These are phyloP conservation scores for Falco columbarius DNA, from an alignment of 2,797 vertebrate species.

Conservation along the genomic window DNA sequence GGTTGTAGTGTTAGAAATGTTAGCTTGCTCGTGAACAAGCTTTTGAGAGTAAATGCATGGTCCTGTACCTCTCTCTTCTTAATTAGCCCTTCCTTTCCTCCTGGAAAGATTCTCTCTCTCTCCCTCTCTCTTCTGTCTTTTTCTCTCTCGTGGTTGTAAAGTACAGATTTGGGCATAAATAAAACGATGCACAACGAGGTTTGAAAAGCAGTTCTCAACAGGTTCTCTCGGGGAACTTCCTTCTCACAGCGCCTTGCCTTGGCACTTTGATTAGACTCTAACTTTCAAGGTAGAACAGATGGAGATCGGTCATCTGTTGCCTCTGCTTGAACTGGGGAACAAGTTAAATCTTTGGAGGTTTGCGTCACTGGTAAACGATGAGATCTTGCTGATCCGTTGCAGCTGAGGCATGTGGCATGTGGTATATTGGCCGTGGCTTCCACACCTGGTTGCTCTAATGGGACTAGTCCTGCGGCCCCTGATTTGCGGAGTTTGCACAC, in stretches of 20 bases:
- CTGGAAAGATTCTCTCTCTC: conserved; percentile 73
- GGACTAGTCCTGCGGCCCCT: background rate
- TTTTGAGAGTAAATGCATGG: conserved; percentile 84
- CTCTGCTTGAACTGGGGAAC: background rate
- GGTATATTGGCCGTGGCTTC: background rate
- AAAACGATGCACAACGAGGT: conserved; percentile 33
- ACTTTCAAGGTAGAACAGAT: conserved; percentile 5
- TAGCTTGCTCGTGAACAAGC: conserved; percentile 82
- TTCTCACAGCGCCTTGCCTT: conserved; percentile 33
- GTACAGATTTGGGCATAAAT: conserved; percentile 72
- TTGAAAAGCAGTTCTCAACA: conserved; percentile 73
- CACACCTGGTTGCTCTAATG: background rate
- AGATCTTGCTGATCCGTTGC: background rate
- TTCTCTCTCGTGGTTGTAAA: conserved; percentile 75
- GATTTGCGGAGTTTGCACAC: conserved; percentile 62
- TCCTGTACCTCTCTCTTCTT: conserved; percentile 79
- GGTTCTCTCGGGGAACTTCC: conserved; percentile 4
- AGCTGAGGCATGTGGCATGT: background rate
- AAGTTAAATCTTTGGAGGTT: background rate
- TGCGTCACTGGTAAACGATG: background rate
- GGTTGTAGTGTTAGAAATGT: conserved; percentile 82
- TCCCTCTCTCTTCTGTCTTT: conserved; percentile 47
- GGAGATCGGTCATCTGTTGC: background rate
- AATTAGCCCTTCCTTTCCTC: conserved; percentile 77
- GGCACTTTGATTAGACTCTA: conserved; percentile 16